Evolutionary conservation across 2,797 vertebrate species (phyloP).

Genomic region (Rhinoraja longicauda): DNA sequence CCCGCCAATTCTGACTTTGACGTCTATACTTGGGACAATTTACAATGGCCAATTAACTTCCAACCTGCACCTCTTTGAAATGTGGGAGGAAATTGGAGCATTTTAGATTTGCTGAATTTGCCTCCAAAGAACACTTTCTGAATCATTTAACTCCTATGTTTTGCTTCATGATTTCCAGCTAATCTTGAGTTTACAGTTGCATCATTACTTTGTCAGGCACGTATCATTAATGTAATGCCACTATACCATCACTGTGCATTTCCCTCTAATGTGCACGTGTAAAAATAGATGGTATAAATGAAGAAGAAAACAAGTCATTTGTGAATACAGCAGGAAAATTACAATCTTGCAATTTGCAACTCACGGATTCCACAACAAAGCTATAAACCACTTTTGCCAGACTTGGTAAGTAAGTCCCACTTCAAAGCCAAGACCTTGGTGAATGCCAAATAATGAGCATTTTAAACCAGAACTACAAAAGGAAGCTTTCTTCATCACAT

Average conservation of each 20-base stretch:
- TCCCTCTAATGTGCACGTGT: not conserved
- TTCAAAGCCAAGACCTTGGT: not conserved
- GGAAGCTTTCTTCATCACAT: not conserved
- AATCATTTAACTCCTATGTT: not conserved
- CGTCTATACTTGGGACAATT: no score
- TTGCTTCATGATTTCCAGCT: not conserved
- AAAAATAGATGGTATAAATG: not conserved
- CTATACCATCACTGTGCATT: no score
- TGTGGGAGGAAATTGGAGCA: no score
- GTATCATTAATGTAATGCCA: no score
- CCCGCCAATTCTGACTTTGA: no score
- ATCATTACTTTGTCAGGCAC: not conserved
- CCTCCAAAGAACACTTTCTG: not conserved
- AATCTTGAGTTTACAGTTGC: not conserved
- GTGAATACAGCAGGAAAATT: not conserved
- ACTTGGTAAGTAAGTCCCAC: not conserved
- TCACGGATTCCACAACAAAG: not conserved
- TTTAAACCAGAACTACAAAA: not conserved
- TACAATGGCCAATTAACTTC: no score
- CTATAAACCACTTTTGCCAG: not conserved
- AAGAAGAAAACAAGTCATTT: not conserved
- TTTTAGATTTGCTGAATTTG: not conserved
- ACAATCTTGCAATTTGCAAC: not conserved
- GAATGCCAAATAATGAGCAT: not conserved
- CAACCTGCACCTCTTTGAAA: no score